Evolutionary conservation across 2,888 invertebrate genomes (phyloP).

Genomic region (Orthonychiurus folsomi): DNA sequence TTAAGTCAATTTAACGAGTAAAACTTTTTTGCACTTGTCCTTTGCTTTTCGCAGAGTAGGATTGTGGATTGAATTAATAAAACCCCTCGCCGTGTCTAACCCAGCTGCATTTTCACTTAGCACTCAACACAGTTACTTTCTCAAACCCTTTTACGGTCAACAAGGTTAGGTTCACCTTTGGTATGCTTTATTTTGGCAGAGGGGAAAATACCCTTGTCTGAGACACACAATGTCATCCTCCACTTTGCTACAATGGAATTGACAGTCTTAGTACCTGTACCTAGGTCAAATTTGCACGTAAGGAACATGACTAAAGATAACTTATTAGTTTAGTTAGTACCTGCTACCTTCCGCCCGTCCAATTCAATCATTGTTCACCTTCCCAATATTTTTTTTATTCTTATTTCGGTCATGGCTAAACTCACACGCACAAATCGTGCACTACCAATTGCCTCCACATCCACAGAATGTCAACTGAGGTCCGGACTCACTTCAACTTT

Average conservation of each 20-base stretch:
- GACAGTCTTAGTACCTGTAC: not conserved
- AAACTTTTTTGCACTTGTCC: not conserved
- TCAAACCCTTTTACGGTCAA: not conserved
- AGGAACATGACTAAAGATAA: constrained; percentile 1
- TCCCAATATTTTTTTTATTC: no score
- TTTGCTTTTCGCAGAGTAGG: not conserved
- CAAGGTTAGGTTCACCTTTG: not conserved
- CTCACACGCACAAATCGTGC: not conserved
- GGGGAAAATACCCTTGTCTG: no score
- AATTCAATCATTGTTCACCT: no score
- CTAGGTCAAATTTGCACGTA: no score
- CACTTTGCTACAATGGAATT: not conserved
- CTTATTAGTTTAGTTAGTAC: not conserved
- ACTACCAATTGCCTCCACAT: not conserved
- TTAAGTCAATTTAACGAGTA: not conserved
- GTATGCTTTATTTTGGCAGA: not conserved
- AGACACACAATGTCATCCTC: no score
- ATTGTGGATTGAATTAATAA: not conserved
- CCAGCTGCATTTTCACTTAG: not conserved
- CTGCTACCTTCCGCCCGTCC: not conserved
- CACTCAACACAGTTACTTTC: not conserved
- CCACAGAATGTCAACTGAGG: not conserved
- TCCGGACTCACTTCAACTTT: not conserved
- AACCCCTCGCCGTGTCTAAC: not conserved
- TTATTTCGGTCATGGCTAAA: not conserved